phyloP scores from a whole-genome alignment of 2,113 vertebrate species.

The Ardeotis arabs region DNA sequence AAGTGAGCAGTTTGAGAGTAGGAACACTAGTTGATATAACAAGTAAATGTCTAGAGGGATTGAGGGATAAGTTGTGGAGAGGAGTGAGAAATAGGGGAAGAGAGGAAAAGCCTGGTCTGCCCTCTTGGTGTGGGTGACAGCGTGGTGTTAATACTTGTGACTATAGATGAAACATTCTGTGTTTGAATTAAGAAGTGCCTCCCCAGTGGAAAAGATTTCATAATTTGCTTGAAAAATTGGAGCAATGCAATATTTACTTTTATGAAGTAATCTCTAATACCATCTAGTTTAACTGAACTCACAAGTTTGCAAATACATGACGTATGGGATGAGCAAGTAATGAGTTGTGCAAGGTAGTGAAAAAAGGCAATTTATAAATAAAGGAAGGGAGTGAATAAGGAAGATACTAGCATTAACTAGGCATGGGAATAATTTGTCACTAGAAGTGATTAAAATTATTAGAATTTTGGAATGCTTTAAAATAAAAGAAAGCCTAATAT shows the following conservation, averaged over 20 bases:
- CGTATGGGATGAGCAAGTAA: background rate
- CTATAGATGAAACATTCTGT: background rate
- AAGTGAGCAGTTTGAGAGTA: background rate
- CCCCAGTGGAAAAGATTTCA: background rate
- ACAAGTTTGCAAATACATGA: background rate
- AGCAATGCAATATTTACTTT: background rate
- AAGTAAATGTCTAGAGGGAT: background rate
- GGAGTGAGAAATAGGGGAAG: too few species aligned
- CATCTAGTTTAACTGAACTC: background rate
- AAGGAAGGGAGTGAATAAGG: background rate
- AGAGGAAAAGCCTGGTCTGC: background rate
- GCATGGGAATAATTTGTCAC: background rate
- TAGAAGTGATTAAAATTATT: background rate
- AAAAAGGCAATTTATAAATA: background rate
- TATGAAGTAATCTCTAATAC: background rate
- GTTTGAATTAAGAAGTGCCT: background rate
- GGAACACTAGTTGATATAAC: background rate
- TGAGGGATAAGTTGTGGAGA: background rate
- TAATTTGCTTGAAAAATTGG: background rate
- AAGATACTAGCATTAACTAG: background rate
- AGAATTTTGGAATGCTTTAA: background rate
- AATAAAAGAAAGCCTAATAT: background rate
- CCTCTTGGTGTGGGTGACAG: rapidly evolving
- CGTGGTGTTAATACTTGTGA: background rate
- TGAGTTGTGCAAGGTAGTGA: background rate